phyloP scores from a whole-genome alignment of 2,888 invertebrate genomes.

The Lithosia quadra region DNA sequence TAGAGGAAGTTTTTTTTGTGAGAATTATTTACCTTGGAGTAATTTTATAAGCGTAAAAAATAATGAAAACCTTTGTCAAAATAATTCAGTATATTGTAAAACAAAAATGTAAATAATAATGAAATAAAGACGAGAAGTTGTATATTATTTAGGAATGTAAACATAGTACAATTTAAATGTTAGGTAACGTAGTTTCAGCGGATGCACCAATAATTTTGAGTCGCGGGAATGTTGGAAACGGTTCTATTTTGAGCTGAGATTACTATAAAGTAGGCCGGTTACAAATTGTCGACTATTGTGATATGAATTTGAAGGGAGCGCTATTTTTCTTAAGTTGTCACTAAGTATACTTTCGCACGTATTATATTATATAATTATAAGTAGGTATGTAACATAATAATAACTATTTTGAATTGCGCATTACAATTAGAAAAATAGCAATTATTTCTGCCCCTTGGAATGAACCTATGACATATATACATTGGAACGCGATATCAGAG shows the following conservation, averaged over 20 bases:
- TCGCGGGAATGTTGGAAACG: constrained; percentile 58
- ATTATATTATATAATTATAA: no score
- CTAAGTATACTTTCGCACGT: no score
- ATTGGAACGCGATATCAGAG: no score
- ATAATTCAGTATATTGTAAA: constrained; percentile 15
- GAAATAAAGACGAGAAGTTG: constrained; percentile 39
- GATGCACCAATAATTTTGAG: constrained; percentile 58
- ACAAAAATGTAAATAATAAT: constrained; percentile 37
- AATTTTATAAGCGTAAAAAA: no score
- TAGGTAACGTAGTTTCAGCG: constrained; percentile 53
- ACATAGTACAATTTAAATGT: constrained; percentile 45
- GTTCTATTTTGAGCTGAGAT: constrained; percentile 59
- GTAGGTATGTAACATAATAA: no score
- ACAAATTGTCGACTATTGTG: constrained; percentile 12
- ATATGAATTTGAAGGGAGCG: no score
- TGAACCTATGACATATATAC: no score
- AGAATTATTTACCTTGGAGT: not conserved
- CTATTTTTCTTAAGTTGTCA: no score
- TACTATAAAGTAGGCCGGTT: constrained; percentile 44
- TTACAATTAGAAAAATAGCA: no score
- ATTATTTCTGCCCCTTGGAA: no score
- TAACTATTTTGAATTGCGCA: no score
- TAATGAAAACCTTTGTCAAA: not conserved
- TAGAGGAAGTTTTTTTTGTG: no score
- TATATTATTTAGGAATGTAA: constrained; percentile 38